Base-by-base conservation (phyloP, 92 coral and sea anemone genomes). In the Phymanthus crucifer region DNA sequence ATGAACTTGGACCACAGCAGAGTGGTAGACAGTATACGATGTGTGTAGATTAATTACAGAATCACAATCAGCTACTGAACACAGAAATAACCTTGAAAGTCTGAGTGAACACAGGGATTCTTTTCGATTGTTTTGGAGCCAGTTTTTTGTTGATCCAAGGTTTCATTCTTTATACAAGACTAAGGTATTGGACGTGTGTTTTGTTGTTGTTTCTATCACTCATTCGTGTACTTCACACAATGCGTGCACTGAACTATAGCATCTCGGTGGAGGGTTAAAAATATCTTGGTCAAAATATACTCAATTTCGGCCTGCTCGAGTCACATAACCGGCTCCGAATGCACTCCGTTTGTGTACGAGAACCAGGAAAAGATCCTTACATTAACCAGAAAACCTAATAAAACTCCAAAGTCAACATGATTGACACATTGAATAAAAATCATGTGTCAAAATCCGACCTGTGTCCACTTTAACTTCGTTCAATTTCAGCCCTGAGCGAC, bases 351-450 rank as follows among this genome's bases (percentile, higher is more conserved):
- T 26, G 68, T 1, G 68, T 29, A 70, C 13, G n/a, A 36, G 13
- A 38, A 43, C n/a, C 27, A 46, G 35, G 5, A 72, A 13, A 72
- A 72, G 43, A 37, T 50, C 1, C n/a, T 58, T 31, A 43, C 23
- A 40, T 40, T 29, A 26, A 61, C 56, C 31, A 58, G 66, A 79
- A 67, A 69, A 45, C 74, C 67, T 65, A 48, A 79, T 79, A 79
- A 79, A 48, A 79, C 70, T 72, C 66, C 33, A 65, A 69, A 64
- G 67, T 68, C 73, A 79, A 67, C 64, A 67, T 68, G 83, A 79
- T 68, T 79, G 83, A 79, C 83, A 79, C 26, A 72, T 45, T 79
- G 23, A 34, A 65, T 77, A 70, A 54, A 1, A 77, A 77, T 77
- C 72, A 40, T 35, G 32, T 77, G 81, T 61, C 43, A 61, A 47